These are phyloP conservation scores for Artemisiospiza belli DNA, from an alignment of 2,113 vertebrate species.

Conservation along the genomic window DNA sequence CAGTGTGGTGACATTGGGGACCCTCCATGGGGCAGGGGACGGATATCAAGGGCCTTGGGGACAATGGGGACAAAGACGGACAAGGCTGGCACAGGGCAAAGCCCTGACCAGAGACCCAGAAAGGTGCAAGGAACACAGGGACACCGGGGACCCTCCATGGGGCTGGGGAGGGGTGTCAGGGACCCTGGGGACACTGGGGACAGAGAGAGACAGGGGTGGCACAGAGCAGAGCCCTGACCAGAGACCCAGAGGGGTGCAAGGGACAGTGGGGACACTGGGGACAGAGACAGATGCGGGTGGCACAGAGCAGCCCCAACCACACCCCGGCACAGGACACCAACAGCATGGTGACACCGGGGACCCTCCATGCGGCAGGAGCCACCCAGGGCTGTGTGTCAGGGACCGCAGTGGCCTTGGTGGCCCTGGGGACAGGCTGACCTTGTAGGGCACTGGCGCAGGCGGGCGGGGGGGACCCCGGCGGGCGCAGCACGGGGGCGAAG, in stretches of 20 bases:
- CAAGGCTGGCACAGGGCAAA: not conserved
- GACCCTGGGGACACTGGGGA: not conserved
- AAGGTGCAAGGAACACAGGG: no score
- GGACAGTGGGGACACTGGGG: no score
- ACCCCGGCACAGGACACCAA: rapidly evolving
- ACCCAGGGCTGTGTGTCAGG: rapidly evolving
- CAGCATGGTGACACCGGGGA: not conserved
- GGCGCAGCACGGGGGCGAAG: slow-evolving; percentile 94
- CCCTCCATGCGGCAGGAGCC: rapidly evolving
- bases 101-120: no score
- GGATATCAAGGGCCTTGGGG: not conserved
- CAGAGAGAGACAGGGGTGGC: not conserved
- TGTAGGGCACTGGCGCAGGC: slow-evolving; percentile 88
- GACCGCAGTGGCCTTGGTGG: not conserved
- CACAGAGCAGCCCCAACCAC: no score
- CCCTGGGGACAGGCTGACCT: not conserved
- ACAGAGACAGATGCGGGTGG: no score
- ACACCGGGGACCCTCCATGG: not conserved
- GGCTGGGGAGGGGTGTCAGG: not conserved
- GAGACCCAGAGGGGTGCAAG: no score
- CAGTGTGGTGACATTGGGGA: not conserved
- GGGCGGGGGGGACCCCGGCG: slow-evolving; percentile 89
- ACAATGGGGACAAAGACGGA: not conserved
- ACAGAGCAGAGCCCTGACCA: not conserved
- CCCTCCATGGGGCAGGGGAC: not conserved